phyloP scores from a whole-genome alignment of 1,140 invertebrate genomes.

The Anadara kagoshimensis region DNA sequence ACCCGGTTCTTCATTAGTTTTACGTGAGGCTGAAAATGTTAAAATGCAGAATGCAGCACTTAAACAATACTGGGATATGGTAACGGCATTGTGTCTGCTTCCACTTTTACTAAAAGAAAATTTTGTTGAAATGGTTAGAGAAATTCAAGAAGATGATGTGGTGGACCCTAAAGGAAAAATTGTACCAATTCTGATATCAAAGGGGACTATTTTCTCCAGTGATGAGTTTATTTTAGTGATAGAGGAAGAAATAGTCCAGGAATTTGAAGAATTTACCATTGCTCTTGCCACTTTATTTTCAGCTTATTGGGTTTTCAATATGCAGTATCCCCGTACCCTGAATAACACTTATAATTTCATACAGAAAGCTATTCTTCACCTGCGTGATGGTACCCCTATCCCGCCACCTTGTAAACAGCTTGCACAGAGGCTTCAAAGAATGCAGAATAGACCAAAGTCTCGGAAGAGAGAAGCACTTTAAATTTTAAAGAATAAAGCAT shows the following conservation, averaged over 20 bases:
- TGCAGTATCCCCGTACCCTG: constrained; percentile 66
- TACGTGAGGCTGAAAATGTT: constrained; percentile 59
- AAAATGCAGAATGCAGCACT: constrained; percentile 65
- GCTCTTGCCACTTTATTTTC: constrained; percentile 67
- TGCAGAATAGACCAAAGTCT: background rate
- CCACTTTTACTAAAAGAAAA: constrained; percentile 66
- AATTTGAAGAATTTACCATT: constrained; percentile 70
- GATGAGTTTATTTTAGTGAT: constrained; percentile 69
- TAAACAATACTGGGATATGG: constrained; percentile 71
- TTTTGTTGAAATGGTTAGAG: constrained; percentile 66
- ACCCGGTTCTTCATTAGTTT: constrained; percentile 54
- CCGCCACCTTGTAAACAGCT: constrained; percentile 61
- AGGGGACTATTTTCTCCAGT: constrained; percentile 64
- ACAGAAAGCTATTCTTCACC: constrained; percentile 63
- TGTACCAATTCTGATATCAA: constrained; percentile 65
- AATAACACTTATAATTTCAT: constrained; percentile 69
- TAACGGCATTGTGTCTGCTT: constrained; percentile 65
- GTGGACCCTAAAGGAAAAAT: constrained; percentile 66
- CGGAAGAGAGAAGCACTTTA: too few relatives aligned
- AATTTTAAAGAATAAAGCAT: too few relatives aligned
- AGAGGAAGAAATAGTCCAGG: constrained; percentile 67
- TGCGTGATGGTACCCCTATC: constrained; percentile 58
- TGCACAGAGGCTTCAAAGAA: constrained; percentile 51
- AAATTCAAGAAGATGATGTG: constrained; percentile 65
- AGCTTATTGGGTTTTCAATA: constrained; percentile 70